Evolutionary conservation across 92 coral and sea anemone species (phyloP).

Genomic region (Epizoanthus ramosus): DNA sequence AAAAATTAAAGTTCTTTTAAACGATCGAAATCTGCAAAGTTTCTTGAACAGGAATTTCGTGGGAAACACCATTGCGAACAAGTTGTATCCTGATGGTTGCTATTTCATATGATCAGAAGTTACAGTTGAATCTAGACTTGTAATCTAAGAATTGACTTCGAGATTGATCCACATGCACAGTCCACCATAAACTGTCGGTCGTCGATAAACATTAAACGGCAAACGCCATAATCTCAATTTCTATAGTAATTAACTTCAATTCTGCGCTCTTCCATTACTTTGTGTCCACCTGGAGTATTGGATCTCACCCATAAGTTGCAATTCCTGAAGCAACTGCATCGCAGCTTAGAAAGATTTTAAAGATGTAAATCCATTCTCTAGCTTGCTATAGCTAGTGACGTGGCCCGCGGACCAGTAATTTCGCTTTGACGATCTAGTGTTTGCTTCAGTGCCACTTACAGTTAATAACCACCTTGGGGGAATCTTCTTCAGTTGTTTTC

Average conservation of each 20-base stretch:
- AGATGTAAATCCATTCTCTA: too few relatives aligned
- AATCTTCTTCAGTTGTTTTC: too few relatives aligned
- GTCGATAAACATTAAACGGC: too few relatives aligned
- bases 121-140: not conserved
- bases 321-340: too few relatives aligned
- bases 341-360: too few relatives aligned
- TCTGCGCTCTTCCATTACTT: not conserved
- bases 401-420: too few relatives aligned
- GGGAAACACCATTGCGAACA: conserved; percentile 8
- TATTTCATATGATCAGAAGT: not conserved
- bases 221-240: too few relatives aligned
- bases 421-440: too few relatives aligned
- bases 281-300: not conserved
- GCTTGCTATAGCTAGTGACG: too few relatives aligned
- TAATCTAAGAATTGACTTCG: not conserved
- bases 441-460: too few relatives aligned
- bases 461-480: too few relatives aligned
- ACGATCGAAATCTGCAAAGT: conserved; percentile 70
- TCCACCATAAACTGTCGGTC: too few relatives aligned
- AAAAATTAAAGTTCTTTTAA: conserved; percentile 76
- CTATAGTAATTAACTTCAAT: not conserved
- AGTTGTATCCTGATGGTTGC: not conserved
- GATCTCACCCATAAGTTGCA: not conserved
- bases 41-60: conserved; percentile 55
- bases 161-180: not conserved